Base-by-base conservation (phyloP, 2,888 invertebrate species). In the Caenorhabditis drosophilae region DNA sequence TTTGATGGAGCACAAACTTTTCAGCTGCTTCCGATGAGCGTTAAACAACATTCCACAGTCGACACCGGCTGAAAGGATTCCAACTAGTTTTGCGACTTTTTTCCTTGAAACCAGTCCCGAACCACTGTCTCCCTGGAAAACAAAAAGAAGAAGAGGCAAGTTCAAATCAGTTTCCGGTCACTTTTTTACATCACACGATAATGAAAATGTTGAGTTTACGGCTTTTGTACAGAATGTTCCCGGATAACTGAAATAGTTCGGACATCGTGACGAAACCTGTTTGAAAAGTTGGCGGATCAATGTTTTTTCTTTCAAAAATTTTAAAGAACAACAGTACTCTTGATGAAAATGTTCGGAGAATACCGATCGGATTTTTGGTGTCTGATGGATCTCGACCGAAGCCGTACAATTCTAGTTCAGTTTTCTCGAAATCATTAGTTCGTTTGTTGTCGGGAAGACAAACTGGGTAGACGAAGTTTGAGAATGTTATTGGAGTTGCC, bases 91-190 rank as follows among this genome's bases (percentile, higher is more conserved):
- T n/a, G n/a, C n/a, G n/a, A n/a, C 59, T 15, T 59, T 42, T n/a
- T 47, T 48, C 22, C 55, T 48, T n/a, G 50, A 45, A n/a, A 20
- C 48, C 9, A 25, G 46, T 7, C 42, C 64, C 0, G 55, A 50
- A 9, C 64, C 64, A 44, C 64, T 64, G 59, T 64, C 64, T 2
- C 64, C 63, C 63, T 63, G 53, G 25, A 58, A 63, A 9, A 18
- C 11, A 36, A 35, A 18, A 4, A 12, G 20, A 26, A 16, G 11
- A 16, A 15, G n/a, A 12, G 4, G 4, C 9, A 27, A 18, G 15
- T 36, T 49, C 3, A 23, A 16, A 36, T 15, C 12, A 41, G 12
- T 4, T n/a, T 26, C 18, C 4, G 34, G n/a, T 35, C 16, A 12
- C 16, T 20, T 20, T 40, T 56, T 44, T 12, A 62, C 63, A 54